Evolutionary conservation across 2,888 invertebrate genomes (phyloP).

Genomic region (Junonia oenone): DNA sequence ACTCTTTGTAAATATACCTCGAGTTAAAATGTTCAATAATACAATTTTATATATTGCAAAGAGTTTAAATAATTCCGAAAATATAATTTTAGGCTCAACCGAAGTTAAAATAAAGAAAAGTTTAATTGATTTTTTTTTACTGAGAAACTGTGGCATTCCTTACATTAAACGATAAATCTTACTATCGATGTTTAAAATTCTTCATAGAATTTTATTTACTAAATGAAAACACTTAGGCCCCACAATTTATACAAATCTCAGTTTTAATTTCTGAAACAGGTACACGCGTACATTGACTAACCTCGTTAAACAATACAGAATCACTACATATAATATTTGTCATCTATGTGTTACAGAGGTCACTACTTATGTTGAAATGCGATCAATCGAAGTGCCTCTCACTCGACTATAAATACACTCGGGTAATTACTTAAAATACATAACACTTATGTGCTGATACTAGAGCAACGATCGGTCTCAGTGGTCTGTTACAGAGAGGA

Average conservation of each 20-base stretch:
- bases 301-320: constrained; percentile 53
- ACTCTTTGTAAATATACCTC: constrained; percentile 9
- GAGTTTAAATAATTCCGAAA: background rate
- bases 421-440: constrained; percentile 30
- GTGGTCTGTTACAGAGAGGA: constrained; percentile 6
- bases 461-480: constrained; percentile 26
- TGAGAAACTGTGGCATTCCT: constrained; percentile 4
- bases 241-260: constrained; percentile 46
- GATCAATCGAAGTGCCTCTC: constrained; percentile 29
- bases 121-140: background rate
- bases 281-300: constrained; percentile 62
- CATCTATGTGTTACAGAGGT: constrained; percentile 32
- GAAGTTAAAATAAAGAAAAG: background rate
- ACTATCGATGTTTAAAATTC: constrained; percentile 2
- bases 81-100: background rate
- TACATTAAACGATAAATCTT: constrained; percentile 1
- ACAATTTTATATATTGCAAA: background rate
- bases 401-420: constrained; percentile 24
- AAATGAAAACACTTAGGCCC: constrained; percentile 52
- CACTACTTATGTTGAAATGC: constrained; percentile 39
- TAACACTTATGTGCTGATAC: constrained; percentile 33
- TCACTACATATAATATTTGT: constrained; percentile 35
- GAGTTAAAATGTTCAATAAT: constrained; percentile 1
- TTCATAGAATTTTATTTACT: constrained; percentile 27
- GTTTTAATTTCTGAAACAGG: constrained; percentile 54